Base-by-base conservation (phyloP, 2,888 invertebrate species). In the Lepidonotus clava region DNA sequence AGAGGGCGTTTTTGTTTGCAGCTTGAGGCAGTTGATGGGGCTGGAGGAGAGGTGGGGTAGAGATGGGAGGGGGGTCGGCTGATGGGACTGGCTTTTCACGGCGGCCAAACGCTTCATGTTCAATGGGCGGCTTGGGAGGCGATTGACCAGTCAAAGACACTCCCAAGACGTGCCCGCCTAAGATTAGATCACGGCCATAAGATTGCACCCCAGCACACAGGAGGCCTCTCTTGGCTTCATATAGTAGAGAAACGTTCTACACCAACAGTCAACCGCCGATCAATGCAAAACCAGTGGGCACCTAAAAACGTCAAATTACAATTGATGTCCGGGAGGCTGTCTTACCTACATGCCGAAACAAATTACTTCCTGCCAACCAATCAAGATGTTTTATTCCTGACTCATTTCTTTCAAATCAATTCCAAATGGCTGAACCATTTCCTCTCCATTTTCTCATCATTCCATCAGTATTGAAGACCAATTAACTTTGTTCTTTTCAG, bases 291-390 rank as follows among this genome's bases (percentile, higher is more conserved):
- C 61, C 34, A 71, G 36, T 71, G 71, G 18, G 71, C 34, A 34
- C 21, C 36, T 38, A 71, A 38, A 38, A 71, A 21, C 36, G 71
- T 14, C 18, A 71, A 71, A 71, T 71, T 71, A 34, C 71, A 71
- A 36, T 34, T 71, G 71, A 71, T 71, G 71, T 38, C 71, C 71
- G 38, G 36, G 38, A 71, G 71, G 71, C 71, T 71, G 18, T 38
- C 36, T 38, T 71, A 71, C 71, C 71, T 71, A 71, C 71, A 71
- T n/a, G 71, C 71, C 71, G 71, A 71, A 71, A 71, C 71, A 38
- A 71, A 71, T 71, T 71, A 71, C 36, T 34, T 36, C 71, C 71
- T 34, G 11, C 36, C 36, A 71, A 71, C 36, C 38, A 71, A 71
- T 38, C 71, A 71, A 38, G 71, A 71, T 71, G 71, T 71, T 71